Evolutionary conservation across 2,888 invertebrate genomes (phyloP), one percentile per base, ranked within the genome.

Genomic region (Subacronicta megacephala): DNA sequence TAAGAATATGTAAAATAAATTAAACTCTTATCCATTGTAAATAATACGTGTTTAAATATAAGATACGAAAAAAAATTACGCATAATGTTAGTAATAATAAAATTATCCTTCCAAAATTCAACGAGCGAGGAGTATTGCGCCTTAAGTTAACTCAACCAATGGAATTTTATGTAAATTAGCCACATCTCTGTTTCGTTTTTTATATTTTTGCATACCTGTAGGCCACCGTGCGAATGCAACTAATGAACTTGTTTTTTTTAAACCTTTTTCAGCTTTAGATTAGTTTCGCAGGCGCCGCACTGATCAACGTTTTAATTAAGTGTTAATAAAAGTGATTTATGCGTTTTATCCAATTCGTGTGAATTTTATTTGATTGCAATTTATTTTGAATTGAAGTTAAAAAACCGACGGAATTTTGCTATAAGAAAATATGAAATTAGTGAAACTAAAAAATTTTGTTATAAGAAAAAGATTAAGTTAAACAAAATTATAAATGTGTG

Each of bases 131-230:
- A 31, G 31, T n/a, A 5, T 4, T 31, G 3, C n/a, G 31, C 31
- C 31, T 31, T 31, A 26, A 26, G 10, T 10, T 72, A 66, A 59
- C 72, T 72, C 66, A 75, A 68, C 73, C 77, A 78, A 83, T 83
- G 82, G 87, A 85, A 87, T 90, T 89, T 90, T 88, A 90, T 90
- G 90, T 87, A 90, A 90, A 90, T 90, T 87, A 79, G 82, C 77
- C 70, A 74, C 72, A 65, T 81, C 82, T 82, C 82, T 82, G 75
- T 80, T 81, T 80, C 83, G 82, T 85, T 77, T 82, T 74, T 75
- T 72, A 72, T 47, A 70, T 78, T 68, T 74, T 79, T 68, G 62
- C 74, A 77, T 79, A 70, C 79, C 72, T 80, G 79, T 66, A 70
- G 81, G 77, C 81, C 80, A 81, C 78, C 83, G 83, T 82, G 85